Base-by-base conservation (phyloP, 1,140 invertebrate species). In the Drosophila sulfurigaster region DNA sequence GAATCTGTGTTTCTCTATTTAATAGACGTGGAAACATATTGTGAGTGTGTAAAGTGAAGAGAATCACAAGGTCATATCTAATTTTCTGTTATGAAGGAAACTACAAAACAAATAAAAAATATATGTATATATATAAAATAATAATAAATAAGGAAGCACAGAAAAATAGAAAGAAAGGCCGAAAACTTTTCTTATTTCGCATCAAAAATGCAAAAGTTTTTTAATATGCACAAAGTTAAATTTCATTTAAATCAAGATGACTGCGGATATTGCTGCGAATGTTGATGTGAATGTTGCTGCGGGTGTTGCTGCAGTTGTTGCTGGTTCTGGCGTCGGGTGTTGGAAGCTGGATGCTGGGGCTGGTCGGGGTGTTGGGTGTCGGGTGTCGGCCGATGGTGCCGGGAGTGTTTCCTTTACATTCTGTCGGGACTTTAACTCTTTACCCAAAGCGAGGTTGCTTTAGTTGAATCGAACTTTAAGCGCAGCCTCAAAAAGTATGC, bases 171-270 rank as follows among this genome's bases (percentile, higher is more conserved):
- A 60, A 64, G 54, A 60, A 60, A 79, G 38, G 54, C 58, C 54
- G 15, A 66, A 85, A 87, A 88, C 83, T 87, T 87, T 87, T 88
- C 83, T 87, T 88, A 87, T 87, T 83, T 88, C 80, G 81, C 73
- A 66, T 80, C 69, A 83, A 87, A 82, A 87, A 88, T 87, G 77
- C 77, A 80, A 87, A 87, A 87, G 83, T 87, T 87, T 87, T 87
- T 87, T 87, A 87, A 87, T 87, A 87, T 87, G 83, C 83, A 70
- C 62, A 83, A 83, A 87, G 73, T 83, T 82, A 78, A 87, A 87
- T 87, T 88, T 88, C 78, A 88, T 87, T 87, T 88, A 88, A 87
- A 83, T 87, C 83, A 80, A 88, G 83, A 79, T 69, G 74, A 69
- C 77, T 59, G 80, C 66, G 68, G 52, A 67, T 64, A 72, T 63